Conservation (phyloP, 2,797 vertebrate genomes). For the Hydrophis major region DNA sequence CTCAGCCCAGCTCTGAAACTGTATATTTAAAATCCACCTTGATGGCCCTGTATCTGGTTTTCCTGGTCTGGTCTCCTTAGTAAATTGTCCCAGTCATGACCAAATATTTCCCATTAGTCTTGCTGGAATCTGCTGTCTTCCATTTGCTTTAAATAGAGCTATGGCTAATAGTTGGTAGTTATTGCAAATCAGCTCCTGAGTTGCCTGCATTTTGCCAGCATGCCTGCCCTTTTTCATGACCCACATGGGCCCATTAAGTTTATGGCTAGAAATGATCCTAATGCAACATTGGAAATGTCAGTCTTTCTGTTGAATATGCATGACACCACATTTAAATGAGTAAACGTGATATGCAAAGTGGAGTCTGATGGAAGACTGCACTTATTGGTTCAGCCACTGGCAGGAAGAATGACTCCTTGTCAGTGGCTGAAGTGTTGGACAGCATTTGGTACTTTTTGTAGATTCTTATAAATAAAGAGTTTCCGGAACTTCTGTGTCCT, state of each 20-base stretch:
- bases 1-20: accelerated
- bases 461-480: too few species aligned
- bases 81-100: neutral
- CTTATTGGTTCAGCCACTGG: too few species aligned
- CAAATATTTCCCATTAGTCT: conserved; percentile 2
- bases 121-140: neutral
- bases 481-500: too few species aligned
- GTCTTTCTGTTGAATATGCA: neutral
- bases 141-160: neutral
- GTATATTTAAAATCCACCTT: neutral
- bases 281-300: conserved; percentile 17
- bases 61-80: neutral
- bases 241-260: conserved; percentile 13
- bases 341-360: too few species aligned
- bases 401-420: too few species aligned
- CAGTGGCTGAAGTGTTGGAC: too few species aligned
- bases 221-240: conserved; percentile 29
- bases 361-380: too few species aligned
- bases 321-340: too few species aligned
- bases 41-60: neutral
- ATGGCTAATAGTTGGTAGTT: conserved; percentile 2
- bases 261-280: conserved; percentile 10
- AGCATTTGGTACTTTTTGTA: too few species aligned
- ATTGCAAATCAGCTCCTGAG: neutral
- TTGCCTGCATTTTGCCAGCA: conserved; percentile 8